Percentiles rank a stretch among this genome's conserved stretches.
phyloP scores from a whole-genome alignment of 2,888 invertebrate genomes.

The Rugalucina vietnamica region DNA sequence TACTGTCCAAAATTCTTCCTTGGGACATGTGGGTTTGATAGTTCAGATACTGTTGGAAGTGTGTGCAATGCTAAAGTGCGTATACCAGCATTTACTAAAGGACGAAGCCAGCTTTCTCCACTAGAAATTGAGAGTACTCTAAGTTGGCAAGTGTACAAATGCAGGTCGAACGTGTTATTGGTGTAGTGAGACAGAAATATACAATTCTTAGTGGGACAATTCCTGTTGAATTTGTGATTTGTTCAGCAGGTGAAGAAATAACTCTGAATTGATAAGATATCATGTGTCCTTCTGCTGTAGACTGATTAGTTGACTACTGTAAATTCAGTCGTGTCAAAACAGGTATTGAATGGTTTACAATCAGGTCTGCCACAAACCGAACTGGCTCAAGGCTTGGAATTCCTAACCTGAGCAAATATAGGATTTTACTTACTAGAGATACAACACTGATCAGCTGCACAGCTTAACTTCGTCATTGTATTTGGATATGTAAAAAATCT shows the following conservation, averaged over 20 bases:
- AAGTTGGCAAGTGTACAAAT: conserved; percentile 31
- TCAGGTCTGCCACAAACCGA: no score
- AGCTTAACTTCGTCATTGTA: no score
- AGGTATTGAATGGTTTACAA: no score
- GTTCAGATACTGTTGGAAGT: conserved; percentile 36
- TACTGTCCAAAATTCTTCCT: conserved; percentile 43
- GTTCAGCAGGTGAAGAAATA: not conserved
- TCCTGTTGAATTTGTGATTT: not conserved
- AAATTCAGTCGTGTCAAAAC: no score
- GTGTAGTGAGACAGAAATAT: conserved; percentile 40
- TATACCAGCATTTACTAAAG: conserved; percentile 47
- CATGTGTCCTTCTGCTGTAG: conserved; percentile 7
- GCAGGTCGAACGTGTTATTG: conserved; percentile 47
- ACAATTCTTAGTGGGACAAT: conserved; percentile 29
- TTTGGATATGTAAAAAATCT: no score
- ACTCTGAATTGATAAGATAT: not conserved
- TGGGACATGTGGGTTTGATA: conserved; percentile 45
- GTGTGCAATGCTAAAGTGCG: conserved; percentile 22
- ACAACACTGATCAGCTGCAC: no score
- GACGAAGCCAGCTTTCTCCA: conserved; percentile 31
- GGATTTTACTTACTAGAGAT: no score
- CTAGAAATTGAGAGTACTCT: conserved; percentile 29
- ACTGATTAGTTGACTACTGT: not conserved
- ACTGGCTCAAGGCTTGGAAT: no score
- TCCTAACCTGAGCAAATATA: no score